These are phyloP conservation scores for Grammomys dolichurus DNA, from an alignment of 2,113 vertebrate genomes.

Conservation along the genomic window DNA sequence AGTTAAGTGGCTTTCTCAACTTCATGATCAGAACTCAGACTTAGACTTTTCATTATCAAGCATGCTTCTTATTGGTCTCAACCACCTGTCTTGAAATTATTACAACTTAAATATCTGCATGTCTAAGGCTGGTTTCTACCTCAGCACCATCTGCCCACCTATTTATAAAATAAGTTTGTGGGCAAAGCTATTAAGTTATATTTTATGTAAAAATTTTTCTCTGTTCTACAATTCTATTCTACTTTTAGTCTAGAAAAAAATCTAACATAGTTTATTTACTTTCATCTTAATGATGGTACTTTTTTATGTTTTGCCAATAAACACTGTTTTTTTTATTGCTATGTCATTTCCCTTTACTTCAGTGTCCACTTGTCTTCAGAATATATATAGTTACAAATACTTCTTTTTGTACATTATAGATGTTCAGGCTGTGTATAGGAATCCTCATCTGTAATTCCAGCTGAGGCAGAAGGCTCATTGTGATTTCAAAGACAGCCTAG, in stretches of 20 bases:
- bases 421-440: background rate
- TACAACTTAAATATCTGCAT: background rate
- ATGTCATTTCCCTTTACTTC: background rate
- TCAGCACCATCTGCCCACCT: background rate
- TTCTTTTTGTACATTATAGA: background rate
- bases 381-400: background rate
- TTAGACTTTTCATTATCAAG: background rate
- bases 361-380: background rate
- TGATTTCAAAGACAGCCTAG: background rate
- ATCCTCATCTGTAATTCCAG: background rate
- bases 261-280: background rate
- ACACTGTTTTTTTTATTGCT: background rate
- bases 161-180: background rate
- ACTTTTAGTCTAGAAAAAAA: slow-evolving; percentile 10
- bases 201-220: background rate
- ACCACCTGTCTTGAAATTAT: background rate
- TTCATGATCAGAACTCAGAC: background rate
- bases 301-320: background rate
- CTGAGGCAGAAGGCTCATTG: background rate
- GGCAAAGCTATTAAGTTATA: background rate
- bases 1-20: background rate
- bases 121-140: background rate
- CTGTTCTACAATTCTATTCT: background rate
- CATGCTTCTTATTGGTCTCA: background rate
- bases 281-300: background rate